A percentile compares a stretch with the other conserved stretches of the same genome.
Evolutionary conservation across 2,888 invertebrate species (phyloP).

Genomic region (Eupsilia transversa): DNA sequence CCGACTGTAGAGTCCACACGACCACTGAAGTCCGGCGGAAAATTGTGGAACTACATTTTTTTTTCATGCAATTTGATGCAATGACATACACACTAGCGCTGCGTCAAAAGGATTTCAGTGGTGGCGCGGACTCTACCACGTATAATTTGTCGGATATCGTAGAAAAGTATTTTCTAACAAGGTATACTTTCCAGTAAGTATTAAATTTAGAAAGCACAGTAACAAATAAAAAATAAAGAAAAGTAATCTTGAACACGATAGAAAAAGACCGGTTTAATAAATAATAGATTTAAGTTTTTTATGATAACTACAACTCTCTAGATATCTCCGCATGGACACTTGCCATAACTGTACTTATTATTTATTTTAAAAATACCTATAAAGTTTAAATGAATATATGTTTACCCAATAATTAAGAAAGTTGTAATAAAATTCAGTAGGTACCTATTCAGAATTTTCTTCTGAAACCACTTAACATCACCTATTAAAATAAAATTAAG

Average conservation of each 20-base stretch:
- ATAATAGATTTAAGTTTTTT: not conserved
- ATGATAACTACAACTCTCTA: not conserved
- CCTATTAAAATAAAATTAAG: not conserved
- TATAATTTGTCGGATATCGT: not conserved
- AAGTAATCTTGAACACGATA: not conserved
- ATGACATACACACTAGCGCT: too few relatives aligned
- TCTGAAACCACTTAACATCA: not conserved
- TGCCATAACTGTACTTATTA: not conserved
- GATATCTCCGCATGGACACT: not conserved
- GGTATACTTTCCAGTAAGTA: slow-evolving; percentile 6
- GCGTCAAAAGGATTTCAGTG: too few relatives aligned
- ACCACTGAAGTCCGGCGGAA: too few relatives aligned
- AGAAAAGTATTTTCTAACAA: not conserved
- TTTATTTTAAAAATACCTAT: not conserved
- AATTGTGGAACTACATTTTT: too few relatives aligned
- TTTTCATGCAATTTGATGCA: too few relatives aligned
- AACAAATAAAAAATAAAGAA: not conserved
- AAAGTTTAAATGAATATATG: not conserved
- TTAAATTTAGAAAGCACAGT: slow-evolving; percentile 3
- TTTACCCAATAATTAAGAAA: not conserved
- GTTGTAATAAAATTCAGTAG: not conserved
- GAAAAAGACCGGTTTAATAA: not conserved
- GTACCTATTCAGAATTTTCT: not conserved
- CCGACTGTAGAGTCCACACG: too few relatives aligned
- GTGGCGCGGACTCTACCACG: too few relatives aligned